Percentiles rank a stretch among this genome's conserved stretches.
Conservation (phyloP, 2,113 vertebrate genomes). For the Jaculus jaculus region DNA sequence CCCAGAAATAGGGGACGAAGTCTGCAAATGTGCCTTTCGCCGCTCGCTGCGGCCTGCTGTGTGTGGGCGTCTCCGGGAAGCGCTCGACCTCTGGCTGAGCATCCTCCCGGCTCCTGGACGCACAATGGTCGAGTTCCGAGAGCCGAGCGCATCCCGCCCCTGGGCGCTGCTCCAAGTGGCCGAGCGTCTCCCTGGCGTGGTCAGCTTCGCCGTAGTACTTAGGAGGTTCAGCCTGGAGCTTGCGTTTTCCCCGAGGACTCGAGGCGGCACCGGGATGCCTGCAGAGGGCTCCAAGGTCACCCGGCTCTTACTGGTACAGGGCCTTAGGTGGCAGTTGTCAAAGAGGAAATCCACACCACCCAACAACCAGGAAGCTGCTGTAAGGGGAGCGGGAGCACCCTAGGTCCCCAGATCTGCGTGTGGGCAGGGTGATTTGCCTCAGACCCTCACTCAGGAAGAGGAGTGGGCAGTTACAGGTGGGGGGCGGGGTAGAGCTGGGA, state of each 20-base stretch:
- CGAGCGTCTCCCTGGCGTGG: background rate
- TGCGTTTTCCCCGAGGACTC: background rate
- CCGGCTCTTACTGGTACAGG: background rate
- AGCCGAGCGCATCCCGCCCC: background rate
- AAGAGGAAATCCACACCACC: background rate
- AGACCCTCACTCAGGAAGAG: background rate
- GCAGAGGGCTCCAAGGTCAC: conserved; percentile 19
- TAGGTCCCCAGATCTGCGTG: background rate
- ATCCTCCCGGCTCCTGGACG: background rate
- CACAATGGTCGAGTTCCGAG: conserved; percentile 58
- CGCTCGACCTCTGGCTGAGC: background rate
- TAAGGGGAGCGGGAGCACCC: background rate
- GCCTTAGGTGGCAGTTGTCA: background rate
- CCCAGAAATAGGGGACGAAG: background rate
- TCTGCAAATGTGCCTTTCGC: background rate
- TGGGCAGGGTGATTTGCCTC: background rate
- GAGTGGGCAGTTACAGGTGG: background rate
- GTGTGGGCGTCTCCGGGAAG: background rate
- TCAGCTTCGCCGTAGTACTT: background rate
- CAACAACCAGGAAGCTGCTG: background rate
- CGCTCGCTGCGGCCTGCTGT: background rate
- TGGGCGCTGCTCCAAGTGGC: background rate
- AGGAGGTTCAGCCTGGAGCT: background rate
- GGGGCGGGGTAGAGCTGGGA: background rate
- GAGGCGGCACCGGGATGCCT: background rate